phyloP scores from a whole-genome alignment of 2,113 vertebrate species.

The Mesocricetus auratus region DNA sequence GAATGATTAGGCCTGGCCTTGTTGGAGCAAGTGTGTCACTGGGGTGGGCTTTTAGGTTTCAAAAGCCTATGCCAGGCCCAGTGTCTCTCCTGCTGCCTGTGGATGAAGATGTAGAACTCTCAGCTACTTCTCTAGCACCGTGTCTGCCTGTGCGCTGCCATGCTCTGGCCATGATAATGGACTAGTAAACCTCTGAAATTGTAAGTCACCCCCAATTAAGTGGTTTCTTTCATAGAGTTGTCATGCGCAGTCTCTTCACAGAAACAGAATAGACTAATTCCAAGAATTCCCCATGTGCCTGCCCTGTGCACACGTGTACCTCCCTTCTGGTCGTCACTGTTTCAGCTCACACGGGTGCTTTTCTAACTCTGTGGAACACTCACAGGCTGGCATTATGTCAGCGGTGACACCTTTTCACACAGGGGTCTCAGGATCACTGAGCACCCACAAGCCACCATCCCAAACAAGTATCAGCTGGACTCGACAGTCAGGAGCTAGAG shows the following conservation, averaged over 20 bases:
- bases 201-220: not conserved
- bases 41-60: not conserved
- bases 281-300: not conserved
- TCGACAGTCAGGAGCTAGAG: not conserved
- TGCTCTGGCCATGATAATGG: not conserved
- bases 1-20: not conserved
- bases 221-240: not conserved
- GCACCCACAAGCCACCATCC: not conserved
- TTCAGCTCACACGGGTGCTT: not conserved
- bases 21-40: not conserved
- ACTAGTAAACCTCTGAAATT: not conserved
- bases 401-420: no score
- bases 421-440: not conserved
- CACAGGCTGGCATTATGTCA: not conserved
- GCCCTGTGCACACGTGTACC: not conserved
- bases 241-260: not conserved
- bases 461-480: not conserved
- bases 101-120: not conserved
- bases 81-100: not conserved
- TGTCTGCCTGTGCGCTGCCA: not conserved
- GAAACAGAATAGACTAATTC: not conserved
- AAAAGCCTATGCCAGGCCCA: not conserved
- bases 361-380: not conserved
- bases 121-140: not conserved
- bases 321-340: not conserved